A percentile compares a stretch with the other conserved stretches of the same genome.
Evolutionary conservation across 2,888 invertebrate genomes (phyloP).

Genomic region (Steinernema carpocapsae): DNA sequence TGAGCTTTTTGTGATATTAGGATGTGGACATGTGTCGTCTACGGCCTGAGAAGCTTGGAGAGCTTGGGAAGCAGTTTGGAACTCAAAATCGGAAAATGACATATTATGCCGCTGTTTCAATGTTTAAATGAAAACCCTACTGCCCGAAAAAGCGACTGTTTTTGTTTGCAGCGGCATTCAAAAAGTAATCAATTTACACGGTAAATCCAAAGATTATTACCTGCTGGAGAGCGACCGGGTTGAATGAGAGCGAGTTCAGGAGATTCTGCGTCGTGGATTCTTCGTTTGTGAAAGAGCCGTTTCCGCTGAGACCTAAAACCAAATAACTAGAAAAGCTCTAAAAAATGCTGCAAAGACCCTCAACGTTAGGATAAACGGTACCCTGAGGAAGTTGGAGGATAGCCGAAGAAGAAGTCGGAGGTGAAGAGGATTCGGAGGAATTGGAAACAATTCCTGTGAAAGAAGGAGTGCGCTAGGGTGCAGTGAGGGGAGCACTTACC

Average conservation of each 20-base stretch:
- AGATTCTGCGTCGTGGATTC: constrained; percentile 4
- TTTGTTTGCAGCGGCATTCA: too few relatives aligned
- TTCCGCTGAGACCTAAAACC: constrained; percentile 14
- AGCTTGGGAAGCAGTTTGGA: too few relatives aligned
- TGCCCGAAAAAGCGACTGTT: too few relatives aligned
- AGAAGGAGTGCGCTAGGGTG: not conserved
- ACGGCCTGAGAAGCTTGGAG: too few relatives aligned
- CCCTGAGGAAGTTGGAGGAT: constrained; percentile 49
- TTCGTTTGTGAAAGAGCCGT: not conserved
- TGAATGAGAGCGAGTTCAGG: constrained; percentile 29
- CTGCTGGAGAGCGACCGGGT: constrained; percentile 1
- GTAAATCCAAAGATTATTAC: too few relatives aligned
- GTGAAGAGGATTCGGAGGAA: constrained; percentile 25
- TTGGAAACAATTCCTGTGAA: constrained; percentile 24
- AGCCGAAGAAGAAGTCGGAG: constrained; percentile 23
- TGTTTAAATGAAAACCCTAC: too few relatives aligned
- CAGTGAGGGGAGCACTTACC: constrained; percentile 36
- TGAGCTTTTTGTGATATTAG: too few relatives aligned
- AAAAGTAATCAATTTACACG: not conserved
- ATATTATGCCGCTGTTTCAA: too few relatives aligned
- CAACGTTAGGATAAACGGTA: constrained; percentile 41
- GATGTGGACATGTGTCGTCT: too few relatives aligned
- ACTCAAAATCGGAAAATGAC: too few relatives aligned
- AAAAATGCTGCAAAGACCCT: not conserved
- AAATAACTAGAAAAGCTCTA: not conserved